Evolutionary conservation across 2,113 vertebrate species (phyloP), one percentile per base, ranked within the genome.

Genomic region (Neotragus moschatus): DNA sequence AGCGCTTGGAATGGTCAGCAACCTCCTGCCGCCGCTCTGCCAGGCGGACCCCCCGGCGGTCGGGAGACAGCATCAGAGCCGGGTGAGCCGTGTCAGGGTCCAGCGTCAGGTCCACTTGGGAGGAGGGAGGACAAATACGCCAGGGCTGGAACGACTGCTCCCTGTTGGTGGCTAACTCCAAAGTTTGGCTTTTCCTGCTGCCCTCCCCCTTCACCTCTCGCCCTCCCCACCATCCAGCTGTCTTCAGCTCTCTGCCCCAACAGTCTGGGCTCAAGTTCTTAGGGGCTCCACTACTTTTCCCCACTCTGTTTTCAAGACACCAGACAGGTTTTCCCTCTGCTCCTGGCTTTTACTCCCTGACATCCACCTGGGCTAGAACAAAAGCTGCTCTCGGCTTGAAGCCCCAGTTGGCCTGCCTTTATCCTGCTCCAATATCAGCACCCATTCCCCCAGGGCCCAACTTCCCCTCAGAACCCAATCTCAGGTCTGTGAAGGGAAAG

Each of bases 41-140:
- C 90, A 99, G 98, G 28, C 98, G 98, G 79, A 99, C 99, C 28
- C 99, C 98, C 88, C 99, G 99, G 21, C 98, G 98, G 97, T 99
- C 99, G 0, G 99, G 99, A 53, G 99, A 99, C 79, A 99, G 96
- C 30, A 96, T 98, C 10, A 99, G 98, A 55, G 97, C 98, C 0
- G 99, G 98, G 85, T 99, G 99, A 70, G 99, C 99, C 0, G 99
- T 99, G 92, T 99, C 99, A 0, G 98, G 98, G 93, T 99, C 99
- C 96, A 99, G 98, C 23, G 98, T 99, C 88, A 99, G 66, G 53
- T 98, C 98, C 43, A 98, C 98, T 99, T 95, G 21, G 13, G 70
- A 56, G 19, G 66, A 73, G 51, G 84, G 39, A 91, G 77, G 80
- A 92, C 79, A 93, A 95, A 96, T 85, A 96, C 0, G 11, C 61